A percentile compares a stretch with the other conserved stretches of the same genome.
Conservation (phyloP, 2,888 invertebrate species). For the Drosophila anomelani region DNA sequence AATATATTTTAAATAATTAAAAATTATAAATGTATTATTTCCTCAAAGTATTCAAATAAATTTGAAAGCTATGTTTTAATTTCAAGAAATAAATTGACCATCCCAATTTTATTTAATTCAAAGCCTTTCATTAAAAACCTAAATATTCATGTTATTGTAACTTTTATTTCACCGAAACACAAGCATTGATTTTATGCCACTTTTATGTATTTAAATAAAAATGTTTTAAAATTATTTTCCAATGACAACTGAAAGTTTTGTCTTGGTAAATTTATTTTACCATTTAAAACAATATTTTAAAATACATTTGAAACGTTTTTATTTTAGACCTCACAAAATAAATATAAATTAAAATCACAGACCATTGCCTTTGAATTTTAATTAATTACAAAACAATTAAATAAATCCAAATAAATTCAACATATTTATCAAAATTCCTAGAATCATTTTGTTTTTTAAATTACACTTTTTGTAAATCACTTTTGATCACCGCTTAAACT, state of each 20-base stretch:
- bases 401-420: background rate
- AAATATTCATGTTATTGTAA: background rate
- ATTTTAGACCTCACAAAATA: background rate
- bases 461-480: background rate
- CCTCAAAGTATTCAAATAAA: too few relatives aligned
- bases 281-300: rapidly evolving
- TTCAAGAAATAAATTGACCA: background rate
- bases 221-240: background rate
- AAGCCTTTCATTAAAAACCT: background rate
- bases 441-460: background rate
- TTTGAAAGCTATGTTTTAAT: background rate
- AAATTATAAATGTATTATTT: background rate
- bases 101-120: too few relatives aligned
- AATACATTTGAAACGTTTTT: background rate
- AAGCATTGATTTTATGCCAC: rapidly evolving
- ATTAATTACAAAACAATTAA: background rate
- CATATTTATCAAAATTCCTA: background rate
- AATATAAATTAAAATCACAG: too few relatives aligned
- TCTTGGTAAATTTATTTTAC: background rate
- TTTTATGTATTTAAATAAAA: background rate
- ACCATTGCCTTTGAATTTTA: too few relatives aligned
- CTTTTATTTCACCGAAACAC: too few relatives aligned
- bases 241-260: background rate
- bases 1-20: background rate
- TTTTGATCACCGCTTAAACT: constrained; percentile 1